Evolutionary conservation across 2,888 invertebrate genomes (phyloP), one percentile per base, ranked within the genome.

Genomic region (Anticlea derivata): DNA sequence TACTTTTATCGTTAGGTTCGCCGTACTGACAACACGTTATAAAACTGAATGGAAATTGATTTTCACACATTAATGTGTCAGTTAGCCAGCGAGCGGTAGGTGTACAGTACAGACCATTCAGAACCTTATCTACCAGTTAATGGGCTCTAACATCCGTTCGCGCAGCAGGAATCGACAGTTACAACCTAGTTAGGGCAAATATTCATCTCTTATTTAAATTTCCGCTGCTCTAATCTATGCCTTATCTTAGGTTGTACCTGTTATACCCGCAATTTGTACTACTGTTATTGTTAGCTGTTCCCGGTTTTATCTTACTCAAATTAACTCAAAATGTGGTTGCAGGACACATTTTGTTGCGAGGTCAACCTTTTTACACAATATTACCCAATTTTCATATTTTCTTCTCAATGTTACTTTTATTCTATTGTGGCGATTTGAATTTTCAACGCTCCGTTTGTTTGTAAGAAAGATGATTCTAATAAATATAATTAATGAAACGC

Each of bases 51-150:
- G 40, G 30, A 51, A 56, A 58, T 58, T 50, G 52, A 56, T 61
- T 58, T 70, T 65, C 55, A 55, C 59, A 63, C 59, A 62, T 67
- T 66, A 65, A 63, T 50, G 61, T 63, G 64, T 63, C 61, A 65
- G 66, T 61, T 58, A 57, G 61, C 54, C 46, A 44, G 24, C 29
- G 17, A 37, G 30, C 7, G 34, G 43, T 61, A 48, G 26, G 41
- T 37, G 47, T 51, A 34, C 31, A 8, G 55, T 66, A 61, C 56
- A 50, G 57, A 54, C 58, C 61, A 58, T 60, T 52, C 56, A 62
- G 57, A 52, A 65, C 66, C 76, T 80, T 83, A 83, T 83, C 83
- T 71, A 57, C 51, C 63, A 63, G 66, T 78, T 80, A 78, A 82
- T 74, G 68, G 78, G 65, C 60, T 60, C 68, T 63, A 73, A 65